Percentiles rank a stretch among this genome's conserved stretches.
Evolutionary conservation across 2,113 vertebrate genomes (phyloP).

Genomic region (Vulpes vulpes): DNA sequence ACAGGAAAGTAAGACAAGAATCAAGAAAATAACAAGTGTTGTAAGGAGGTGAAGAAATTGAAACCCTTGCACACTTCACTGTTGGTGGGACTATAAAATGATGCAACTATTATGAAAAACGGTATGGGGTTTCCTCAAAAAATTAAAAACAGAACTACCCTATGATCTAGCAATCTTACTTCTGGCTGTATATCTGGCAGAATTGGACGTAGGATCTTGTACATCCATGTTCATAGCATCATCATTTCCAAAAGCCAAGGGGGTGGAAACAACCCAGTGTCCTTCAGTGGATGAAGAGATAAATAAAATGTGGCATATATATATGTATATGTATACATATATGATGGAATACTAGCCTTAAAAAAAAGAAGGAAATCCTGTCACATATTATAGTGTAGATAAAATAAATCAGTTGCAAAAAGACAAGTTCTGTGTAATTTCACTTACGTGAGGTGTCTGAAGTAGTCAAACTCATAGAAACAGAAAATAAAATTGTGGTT

Average conservation of each 20-base stretch:
- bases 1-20: neutral
- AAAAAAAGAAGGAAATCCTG: neutral
- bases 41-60: neutral
- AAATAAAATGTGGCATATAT: neutral
- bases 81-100: neutral
- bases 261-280: neutral
- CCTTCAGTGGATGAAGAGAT: neutral
- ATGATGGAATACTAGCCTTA: neutral
- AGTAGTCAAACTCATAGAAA: constrained; percentile 13
- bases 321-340: neutral
- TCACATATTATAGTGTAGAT: neutral
- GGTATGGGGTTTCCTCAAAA: neutral
- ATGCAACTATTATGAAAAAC: neutral
- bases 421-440: neutral
- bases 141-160: neutral
- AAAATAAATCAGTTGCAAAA: neutral
- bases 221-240: neutral
- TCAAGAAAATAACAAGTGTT: neutral
- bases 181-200: neutral
- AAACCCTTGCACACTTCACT: neutral
- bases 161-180: neutral
- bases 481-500: neutral
- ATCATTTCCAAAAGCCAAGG: neutral
- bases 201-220: neutral
- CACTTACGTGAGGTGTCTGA: neutral